Percentiles rank a stretch among this genome's conserved stretches.
These are phyloP conservation scores for Passer montanus DNA, from an alignment of 2,113 vertebrate species.

Conservation along the genomic window DNA sequence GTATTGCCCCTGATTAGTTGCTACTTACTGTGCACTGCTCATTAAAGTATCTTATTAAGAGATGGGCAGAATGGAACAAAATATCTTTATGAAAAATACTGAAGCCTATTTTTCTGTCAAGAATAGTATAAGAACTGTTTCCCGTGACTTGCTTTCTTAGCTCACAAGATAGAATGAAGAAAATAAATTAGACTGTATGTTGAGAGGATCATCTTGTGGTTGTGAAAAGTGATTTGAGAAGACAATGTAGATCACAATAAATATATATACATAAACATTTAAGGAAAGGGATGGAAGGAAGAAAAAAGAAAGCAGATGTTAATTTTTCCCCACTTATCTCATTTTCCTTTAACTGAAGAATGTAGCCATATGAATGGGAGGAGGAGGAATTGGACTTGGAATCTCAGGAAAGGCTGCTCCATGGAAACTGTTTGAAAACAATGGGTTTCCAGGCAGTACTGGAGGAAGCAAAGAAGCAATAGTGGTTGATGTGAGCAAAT, in stretches of 20 bases:
- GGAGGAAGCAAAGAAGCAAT: slow-evolving; percentile 41
- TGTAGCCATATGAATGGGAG: slow-evolving; percentile 15
- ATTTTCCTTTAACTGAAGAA: slow-evolving; percentile 14
- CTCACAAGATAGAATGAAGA: neutral
- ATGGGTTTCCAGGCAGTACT: slow-evolving; percentile 30
- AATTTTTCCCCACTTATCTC: neutral
- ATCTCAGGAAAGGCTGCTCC: slow-evolving; percentile 52
- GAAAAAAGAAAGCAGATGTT: neutral
- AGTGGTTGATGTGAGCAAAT: slow-evolving; percentile 9
- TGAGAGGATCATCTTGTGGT: neutral
- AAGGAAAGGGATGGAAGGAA: neutral
- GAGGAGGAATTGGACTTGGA: slow-evolving; percentile 30
- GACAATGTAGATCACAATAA: neutral
- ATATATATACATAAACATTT: neutral
- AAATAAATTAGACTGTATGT: neutral
- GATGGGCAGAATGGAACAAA: neutral
- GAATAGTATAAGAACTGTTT: neutral
- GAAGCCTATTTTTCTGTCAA: neutral
- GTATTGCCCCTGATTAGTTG: neutral
- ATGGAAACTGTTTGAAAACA: slow-evolving; percentile 54
- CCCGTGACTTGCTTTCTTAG: neutral
- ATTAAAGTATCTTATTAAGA: neutral
- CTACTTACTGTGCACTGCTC: neutral
- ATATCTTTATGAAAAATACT: neutral
- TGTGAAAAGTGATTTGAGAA: neutral